Percentiles rank a stretch among this genome's conserved stretches.
Conservation (phyloP, 1,140 invertebrate species). For the Ostrea denselamellosa region DNA sequence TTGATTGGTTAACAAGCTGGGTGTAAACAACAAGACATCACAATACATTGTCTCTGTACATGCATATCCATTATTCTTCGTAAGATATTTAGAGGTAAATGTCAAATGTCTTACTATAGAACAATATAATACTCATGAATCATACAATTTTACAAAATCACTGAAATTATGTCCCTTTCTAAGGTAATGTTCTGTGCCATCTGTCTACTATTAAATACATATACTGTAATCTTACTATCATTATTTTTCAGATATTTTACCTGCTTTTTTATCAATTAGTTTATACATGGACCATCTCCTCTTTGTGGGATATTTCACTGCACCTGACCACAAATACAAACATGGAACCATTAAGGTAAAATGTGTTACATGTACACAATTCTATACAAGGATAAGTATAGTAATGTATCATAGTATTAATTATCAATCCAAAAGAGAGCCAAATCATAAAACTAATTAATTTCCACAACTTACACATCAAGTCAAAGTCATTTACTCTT, state of each 20-base stretch:
- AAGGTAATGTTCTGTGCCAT: neutral
- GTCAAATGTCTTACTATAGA: no score
- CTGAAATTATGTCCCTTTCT: neutral
- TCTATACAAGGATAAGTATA: no score
- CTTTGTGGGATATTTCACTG: neutral
- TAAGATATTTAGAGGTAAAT: no score
- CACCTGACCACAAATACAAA: neutral
- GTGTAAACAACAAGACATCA: no score
- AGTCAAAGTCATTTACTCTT: constrained; percentile 16
- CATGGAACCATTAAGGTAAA: neutral
- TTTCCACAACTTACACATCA: constrained; percentile 9
- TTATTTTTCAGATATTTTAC: neutral
- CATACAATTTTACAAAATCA: neutral
- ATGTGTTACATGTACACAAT: no score
- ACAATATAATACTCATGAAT: neutral
- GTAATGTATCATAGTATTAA: no score
- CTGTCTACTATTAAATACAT: no score
- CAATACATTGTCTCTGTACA: no score
- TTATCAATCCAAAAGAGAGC: no score
- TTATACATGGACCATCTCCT: constrained; percentile 7
- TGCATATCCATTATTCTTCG: no score
- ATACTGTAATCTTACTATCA: neutral
- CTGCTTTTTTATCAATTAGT: constrained; percentile 4
- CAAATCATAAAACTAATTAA: neutral
- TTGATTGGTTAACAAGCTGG: no score